A percentile compares a stretch with the other conserved stretches of the same genome.
Evolutionary conservation across 2,888 invertebrate species (phyloP).

Genomic region (Dorcus hopei): DNA sequence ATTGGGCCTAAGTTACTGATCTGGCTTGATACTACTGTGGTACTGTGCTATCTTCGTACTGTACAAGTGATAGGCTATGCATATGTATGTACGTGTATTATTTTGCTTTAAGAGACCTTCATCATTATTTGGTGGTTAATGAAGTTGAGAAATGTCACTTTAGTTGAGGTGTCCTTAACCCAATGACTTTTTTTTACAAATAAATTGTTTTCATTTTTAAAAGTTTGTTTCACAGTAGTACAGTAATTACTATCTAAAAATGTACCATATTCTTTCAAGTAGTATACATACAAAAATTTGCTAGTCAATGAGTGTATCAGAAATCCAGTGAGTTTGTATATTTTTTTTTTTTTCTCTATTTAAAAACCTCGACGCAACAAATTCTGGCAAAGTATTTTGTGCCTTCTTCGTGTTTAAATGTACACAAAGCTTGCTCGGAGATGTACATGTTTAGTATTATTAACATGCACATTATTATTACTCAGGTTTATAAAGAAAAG

Average conservation of each 20-base stretch:
- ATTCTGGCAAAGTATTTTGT: slow-evolving; percentile 9
- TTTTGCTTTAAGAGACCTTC: slow-evolving; percentile 3
- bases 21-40: not conserved
- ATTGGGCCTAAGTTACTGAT: not conserved
- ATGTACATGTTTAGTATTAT: not conserved
- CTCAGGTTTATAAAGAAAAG: slow-evolving; percentile 1
- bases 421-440: not conserved
- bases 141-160: not conserved
- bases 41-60: slow-evolving; percentile 7
- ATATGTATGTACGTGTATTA: slow-evolving; percentile 14
- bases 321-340: slow-evolving; percentile 5
- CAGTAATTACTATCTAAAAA: not conserved
- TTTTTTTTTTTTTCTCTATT: not conserved
- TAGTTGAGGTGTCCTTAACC: not conserved
- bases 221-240: not conserved
- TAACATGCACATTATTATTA: not conserved
- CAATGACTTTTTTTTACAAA: slow-evolving; percentile 2
- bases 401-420: slow-evolving; percentile 2
- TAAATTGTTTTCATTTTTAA: slow-evolving; percentile 2
- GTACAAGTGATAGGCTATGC: slow-evolving; percentile 13
- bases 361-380: slow-evolving; percentile 5
- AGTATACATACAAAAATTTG: slow-evolving; percentile 1
- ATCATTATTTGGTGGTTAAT: not conserved
- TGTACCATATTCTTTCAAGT: not conserved
- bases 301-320: slow-evolving; percentile 7